A percentile compares a stretch with the other conserved stretches of the same genome.
These are phyloP conservation scores for Staurois parvus DNA, from an alignment of 2,797 vertebrate genomes.

Conservation along the genomic window DNA sequence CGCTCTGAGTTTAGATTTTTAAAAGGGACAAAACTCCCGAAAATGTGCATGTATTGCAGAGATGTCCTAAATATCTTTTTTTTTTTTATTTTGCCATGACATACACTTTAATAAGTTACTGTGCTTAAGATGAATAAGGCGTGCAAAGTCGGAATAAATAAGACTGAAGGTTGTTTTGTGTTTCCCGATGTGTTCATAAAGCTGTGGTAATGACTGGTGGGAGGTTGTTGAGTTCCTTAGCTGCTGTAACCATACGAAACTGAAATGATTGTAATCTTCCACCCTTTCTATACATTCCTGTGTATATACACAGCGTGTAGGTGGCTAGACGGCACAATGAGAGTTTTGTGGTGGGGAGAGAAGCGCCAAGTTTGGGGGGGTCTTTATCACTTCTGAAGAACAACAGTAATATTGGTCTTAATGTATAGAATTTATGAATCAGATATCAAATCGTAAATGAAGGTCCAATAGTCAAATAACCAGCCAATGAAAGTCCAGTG, in stretches of 20 bases:
- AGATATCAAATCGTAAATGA: not conserved
- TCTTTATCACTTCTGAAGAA: not conserved
- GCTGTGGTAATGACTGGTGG: conserved; percentile 5
- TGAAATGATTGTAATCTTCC: conserved; percentile 6
- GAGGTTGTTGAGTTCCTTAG: not conserved
- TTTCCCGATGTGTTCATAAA: not conserved
- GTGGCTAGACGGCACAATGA: not conserved
- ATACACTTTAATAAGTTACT: no score
- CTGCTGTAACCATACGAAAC: not conserved
- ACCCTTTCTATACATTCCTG: not conserved
- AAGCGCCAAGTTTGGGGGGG: not conserved
- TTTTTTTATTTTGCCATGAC: no score
- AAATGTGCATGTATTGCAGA: no score
- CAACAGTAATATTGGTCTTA: not conserved
- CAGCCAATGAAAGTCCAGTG: no score
- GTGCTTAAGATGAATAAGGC: no score
- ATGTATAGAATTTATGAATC: not conserved
- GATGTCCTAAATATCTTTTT: no score
- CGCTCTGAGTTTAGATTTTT: no score
- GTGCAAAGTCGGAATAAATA: no score
- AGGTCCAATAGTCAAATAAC: no score
- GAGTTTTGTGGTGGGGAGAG: not conserved
- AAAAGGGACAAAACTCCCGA: no score
- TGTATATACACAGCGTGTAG: not conserved
- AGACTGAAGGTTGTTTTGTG: not conserved